These are phyloP conservation scores for Tinamus guttatus DNA, from an alignment of 2,113 vertebrate species.

Conservation along the genomic window DNA sequence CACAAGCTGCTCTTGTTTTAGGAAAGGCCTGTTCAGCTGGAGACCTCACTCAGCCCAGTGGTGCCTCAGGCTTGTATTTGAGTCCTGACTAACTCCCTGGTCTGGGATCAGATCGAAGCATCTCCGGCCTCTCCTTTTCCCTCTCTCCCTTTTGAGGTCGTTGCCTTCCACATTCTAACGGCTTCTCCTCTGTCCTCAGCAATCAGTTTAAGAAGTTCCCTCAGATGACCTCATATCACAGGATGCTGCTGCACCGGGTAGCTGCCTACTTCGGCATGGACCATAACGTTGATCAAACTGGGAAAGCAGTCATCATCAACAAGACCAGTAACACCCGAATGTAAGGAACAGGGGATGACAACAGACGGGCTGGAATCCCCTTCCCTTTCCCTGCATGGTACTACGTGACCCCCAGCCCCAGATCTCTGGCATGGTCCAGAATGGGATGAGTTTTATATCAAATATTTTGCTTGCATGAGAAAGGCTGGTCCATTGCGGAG, in stretches of 20 bases:
- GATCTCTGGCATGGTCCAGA: background rate
- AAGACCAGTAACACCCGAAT: constrained; percentile 98
- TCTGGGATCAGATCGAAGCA: background rate
- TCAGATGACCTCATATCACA: constrained; percentile 99
- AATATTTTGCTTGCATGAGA: background rate
- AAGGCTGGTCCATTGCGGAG: background rate
- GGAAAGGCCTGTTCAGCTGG: background rate
- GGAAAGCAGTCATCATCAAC: constrained; percentile 99
- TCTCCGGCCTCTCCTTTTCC: background rate
- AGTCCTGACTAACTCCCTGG: fast-evolving
- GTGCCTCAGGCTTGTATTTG: background rate
- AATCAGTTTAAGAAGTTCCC: constrained; percentile 99
- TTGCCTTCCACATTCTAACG: background rate
- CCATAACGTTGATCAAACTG: constrained; percentile 98
- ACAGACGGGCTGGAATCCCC: background rate
- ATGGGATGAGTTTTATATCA: background rate
- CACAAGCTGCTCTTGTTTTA: background rate
- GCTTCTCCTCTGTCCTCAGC: constrained; percentile 72
- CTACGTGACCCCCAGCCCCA: background rate
- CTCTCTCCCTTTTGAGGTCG: background rate
- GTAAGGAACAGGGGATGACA: constrained; percentile 78
- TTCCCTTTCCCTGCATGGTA: background rate
- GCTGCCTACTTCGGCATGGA: constrained; percentile 99
- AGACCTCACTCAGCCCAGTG: background rate
- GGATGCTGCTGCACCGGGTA: constrained; percentile 97